Evolutionary conservation across 2,888 invertebrate species (phyloP), one percentile per base, ranked within the genome.

Genomic region (Teleiodes luculella): DNA sequence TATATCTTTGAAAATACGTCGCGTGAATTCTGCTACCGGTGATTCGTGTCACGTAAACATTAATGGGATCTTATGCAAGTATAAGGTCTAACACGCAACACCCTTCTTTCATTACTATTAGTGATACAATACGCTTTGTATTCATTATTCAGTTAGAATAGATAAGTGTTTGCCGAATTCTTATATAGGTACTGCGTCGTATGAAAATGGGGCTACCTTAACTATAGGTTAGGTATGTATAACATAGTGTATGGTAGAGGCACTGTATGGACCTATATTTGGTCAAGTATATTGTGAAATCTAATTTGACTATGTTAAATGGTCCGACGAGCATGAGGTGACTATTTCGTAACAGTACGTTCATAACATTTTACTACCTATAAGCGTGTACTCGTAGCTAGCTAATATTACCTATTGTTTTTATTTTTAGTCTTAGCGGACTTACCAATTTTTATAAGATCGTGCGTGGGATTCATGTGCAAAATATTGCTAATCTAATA

Each of bases 221-320:
- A n/a, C 24, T 24, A 24, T 24, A 24, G n/a, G n/a, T n/a, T n/a
- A 24, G 3, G 24, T 24, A 11, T 10, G 18, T 7, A 16, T 4
- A n/a, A 35, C 37, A 13, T 14, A 8, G 11, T 24, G 20, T 28
- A 13, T 43, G 28, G 28, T 13, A 13, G n/a, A 20, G 28, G 28
- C 14, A 43, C 28, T n/a, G 13, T 20, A 28, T 43, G 28, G 24
- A 43, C 10, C 20, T 20, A 11, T n/a, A 28, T 43, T 43, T 43
- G 43, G 70, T 57, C 64, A 70, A 65, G 66, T 55, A 60, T 64
- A 56, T 80, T 78, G 70, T 77, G 66, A 74, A 77, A 78, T 66
- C 62, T 74, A 73, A 72, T 73, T 76, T 74, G 73, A 66, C 57
- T 62, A 68, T 66, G 64, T 60, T 65, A 69, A 69, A 67, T 62